Conservation (phyloP, 2,113 vertebrate species). For the Casuarius casuarius region DNA sequence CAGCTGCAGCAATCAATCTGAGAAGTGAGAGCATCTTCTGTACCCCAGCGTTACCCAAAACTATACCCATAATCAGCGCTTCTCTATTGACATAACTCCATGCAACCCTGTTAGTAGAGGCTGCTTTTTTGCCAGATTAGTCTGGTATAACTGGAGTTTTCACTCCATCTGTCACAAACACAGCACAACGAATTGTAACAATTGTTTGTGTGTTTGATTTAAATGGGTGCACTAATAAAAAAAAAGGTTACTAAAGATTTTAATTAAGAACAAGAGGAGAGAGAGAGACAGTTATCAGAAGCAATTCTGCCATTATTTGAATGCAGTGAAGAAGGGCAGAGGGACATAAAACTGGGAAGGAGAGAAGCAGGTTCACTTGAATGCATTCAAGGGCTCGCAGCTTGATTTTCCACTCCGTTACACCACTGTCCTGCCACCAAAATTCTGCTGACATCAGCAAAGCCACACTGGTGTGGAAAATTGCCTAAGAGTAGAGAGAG, state of each 20-base stretch:
- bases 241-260: slow-evolving; percentile 11
- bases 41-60: not conserved
- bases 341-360: not conserved
- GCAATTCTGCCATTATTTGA: slow-evolving; percentile 29
- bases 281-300: slow-evolving; percentile 40
- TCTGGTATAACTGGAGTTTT: not conserved
- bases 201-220: not conserved
- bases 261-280: not conserved
- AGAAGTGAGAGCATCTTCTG: not conserved
- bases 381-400: not conserved
- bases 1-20: not conserved
- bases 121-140: not conserved
- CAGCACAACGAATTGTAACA: not conserved
- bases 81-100: not conserved
- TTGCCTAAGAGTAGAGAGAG: not conserved
- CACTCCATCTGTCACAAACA: not conserved
- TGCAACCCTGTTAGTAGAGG: not conserved
- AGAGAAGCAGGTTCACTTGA: not conserved
- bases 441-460: not conserved
- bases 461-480: not conserved
- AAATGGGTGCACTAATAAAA: slow-evolving; percentile 4
- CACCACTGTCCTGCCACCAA: not conserved
- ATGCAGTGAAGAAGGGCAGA: slow-evolving; percentile 29
- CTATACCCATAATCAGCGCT: not conserved
- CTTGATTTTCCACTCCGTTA: not conserved